Conservation (phyloP, 2,113 vertebrate species). For the Sander lucioperca region DNA sequence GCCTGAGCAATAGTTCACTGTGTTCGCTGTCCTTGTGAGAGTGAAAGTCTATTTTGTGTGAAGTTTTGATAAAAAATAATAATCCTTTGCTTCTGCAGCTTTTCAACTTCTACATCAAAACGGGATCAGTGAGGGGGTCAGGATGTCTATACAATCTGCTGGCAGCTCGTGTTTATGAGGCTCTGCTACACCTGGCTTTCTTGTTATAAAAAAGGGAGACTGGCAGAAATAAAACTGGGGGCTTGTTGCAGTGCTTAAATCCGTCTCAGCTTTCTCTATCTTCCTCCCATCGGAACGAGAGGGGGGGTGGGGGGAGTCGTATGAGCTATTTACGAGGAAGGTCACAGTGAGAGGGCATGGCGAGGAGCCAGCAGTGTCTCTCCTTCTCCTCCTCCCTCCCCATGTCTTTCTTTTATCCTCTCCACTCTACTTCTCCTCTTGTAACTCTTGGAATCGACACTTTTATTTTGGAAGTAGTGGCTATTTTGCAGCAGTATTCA, state of each 20-base stretch:
- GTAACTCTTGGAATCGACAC: slow-evolving; percentile 20
- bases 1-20: slow-evolving; percentile 19
- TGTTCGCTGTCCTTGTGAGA: slow-evolving; percentile 1
- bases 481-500: not conserved
- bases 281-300: slow-evolving; percentile 65
- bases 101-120: slow-evolving; percentile 7
- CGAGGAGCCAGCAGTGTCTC: slow-evolving; percentile 81
- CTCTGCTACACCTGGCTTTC: slow-evolving; percentile 51
- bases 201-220: slow-evolving; percentile 39
- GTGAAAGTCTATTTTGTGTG: not conserved
- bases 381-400: slow-evolving; percentile 62
- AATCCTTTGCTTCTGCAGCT: not conserved
- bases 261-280: slow-evolving; percentile 64
- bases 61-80: not conserved
- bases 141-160: not conserved
- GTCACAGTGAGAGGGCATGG: slow-evolving; percentile 88
- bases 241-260: slow-evolving; percentile 52
- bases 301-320: slow-evolving; percentile 62
- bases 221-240: slow-evolving; percentile 51
- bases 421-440: slow-evolving; percentile 50
- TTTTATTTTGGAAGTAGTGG: slow-evolving; percentile 28
- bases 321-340: slow-evolving; percentile 88
- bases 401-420: slow-evolving; percentile 49
- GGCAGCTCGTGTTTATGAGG: slow-evolving; percentile 32
- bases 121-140: not conserved